These are phyloP conservation scores for Oreotrochilus melanogaster DNA, from an alignment of 2,113 vertebrate species.

Conservation along the genomic window DNA sequence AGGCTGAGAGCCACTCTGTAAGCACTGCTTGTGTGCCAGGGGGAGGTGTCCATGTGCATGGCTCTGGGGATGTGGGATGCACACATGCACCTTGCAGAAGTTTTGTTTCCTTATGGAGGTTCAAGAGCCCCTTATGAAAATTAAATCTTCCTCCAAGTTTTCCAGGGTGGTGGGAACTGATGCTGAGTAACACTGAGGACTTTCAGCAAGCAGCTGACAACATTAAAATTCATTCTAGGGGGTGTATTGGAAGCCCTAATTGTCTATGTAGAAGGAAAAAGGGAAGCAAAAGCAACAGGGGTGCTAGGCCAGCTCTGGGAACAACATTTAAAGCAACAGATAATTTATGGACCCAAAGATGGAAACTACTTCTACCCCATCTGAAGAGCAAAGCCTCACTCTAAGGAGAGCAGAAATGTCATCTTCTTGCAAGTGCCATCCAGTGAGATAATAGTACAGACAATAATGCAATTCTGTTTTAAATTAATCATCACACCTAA, in stretches of 20 bases:
- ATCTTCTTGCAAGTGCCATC: not conserved
- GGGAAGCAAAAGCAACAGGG: not conserved
- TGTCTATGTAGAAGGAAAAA: not conserved
- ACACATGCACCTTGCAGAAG: not conserved
- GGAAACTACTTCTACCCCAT: not conserved
- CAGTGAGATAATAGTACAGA: not conserved
- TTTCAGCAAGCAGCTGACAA: not conserved
- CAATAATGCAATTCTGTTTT: not conserved
- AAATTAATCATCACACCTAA: not conserved
- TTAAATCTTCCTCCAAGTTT: not conserved
- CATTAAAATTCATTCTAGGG: not conserved
- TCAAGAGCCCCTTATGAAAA: not conserved
- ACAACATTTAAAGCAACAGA: not conserved
- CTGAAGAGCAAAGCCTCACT: not conserved
- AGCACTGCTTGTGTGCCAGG: not conserved
- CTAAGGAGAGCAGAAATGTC: not conserved
- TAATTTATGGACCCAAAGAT: not conserved
- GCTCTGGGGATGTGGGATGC: too few relatives aligned
- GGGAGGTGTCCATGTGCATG: not conserved
- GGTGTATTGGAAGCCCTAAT: not conserved
- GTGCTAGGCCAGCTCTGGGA: not conserved
- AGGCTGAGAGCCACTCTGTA: not conserved
- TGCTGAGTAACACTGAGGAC: not conserved
- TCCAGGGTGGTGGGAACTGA: not conserved
- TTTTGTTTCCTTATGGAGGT: not conserved